Base-by-base conservation (phyloP, 2,888 invertebrate genomes). In the Myopa testacea region DNA sequence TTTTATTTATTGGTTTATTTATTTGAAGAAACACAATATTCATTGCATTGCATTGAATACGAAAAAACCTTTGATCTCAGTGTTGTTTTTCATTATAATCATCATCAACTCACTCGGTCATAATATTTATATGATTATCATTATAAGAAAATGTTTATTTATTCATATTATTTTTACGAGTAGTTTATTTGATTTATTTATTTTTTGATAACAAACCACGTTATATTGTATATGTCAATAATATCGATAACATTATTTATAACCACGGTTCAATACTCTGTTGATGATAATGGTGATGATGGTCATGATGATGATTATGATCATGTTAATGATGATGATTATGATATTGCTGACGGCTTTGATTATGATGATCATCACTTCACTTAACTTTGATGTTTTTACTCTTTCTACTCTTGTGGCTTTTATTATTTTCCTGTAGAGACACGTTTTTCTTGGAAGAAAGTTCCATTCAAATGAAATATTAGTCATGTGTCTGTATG, bases 151-250 rank as follows among this genome's bases (percentile, higher is more conserved):
- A 37, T n/a, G 40, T 67, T 67, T 67, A 67, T n/a, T 16, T 55
- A 16, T n/a, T 16, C 4, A 16, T 55, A 55, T 55, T 16, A 55
- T 55, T 55, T n/a, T n/a, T 16, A n/a, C 55, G 16, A 37, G 34
- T 63, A 63, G 63, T 63, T 63, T 63, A 37, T 63, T 63, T 63
- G 37, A 63, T 37, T 63, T 63, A 63, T 63, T 63, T 63, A 63
- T 60, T 37, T 14, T 12, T 37, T 45, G 45, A 45, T 45, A 45
- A 45, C 45, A 45, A 6, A 45, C 45, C 1, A 26, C 26, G 2
- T 26, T 26, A 45, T 45, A 45, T 45, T 45, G 45, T 45, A 8
- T 45, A 45, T 45, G 45, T 45, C 45, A 45, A 45, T 45, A 45
- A 40, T 67, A 40, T n/a, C 40, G 8, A 40, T 63, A n/a, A 67